A percentile compares a stretch with the other conserved stretches of the same genome.
Evolutionary conservation across 2,888 invertebrate species (phyloP).

Genomic region (Scaptomyza reducta): DNA sequence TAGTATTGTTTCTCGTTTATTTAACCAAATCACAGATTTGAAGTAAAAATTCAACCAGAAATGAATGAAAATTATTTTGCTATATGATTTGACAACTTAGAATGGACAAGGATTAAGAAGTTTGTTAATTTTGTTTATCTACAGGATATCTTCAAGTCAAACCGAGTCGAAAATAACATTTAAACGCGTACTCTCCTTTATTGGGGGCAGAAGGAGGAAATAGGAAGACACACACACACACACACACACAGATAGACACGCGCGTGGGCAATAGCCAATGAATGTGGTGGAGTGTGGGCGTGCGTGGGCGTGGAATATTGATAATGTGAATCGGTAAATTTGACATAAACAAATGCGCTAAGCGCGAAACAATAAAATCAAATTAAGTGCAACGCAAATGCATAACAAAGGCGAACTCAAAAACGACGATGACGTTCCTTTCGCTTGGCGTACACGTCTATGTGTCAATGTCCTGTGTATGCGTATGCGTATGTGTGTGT

Average conservation of each 20-base stretch:
- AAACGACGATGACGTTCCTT: conserved; percentile 18
- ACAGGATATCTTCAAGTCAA: not conserved
- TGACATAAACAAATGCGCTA: conserved; percentile 65
- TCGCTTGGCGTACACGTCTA: not conserved
- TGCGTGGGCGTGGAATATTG: conserved; percentile 54
- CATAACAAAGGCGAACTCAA: conserved; percentile 33
- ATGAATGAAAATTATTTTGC: no score
- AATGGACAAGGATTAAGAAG: no score
- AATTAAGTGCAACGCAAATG: conserved; percentile 55
- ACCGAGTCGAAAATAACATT: not conserved
- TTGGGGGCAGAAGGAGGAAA: not conserved
- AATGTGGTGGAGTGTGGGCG: not conserved
- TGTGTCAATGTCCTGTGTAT: conserved; percentile 5
- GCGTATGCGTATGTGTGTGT: not conserved
- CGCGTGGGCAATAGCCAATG: conserved; percentile 14
- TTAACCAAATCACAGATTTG: no score
- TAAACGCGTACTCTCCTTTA: not conserved
- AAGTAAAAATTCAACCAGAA: no score
- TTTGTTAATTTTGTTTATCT: no score
- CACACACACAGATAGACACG: not conserved
- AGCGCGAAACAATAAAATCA: conserved; percentile 69
- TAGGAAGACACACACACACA: conserved; percentile 1
- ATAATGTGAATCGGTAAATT: conserved; percentile 56
- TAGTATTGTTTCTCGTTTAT: no score
- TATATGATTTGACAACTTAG: no score